Evolutionary conservation across 2,113 vertebrate species (phyloP), one percentile per base, ranked within the genome.

Genomic region (Gnathonemus echidnorhynchus): DNA sequence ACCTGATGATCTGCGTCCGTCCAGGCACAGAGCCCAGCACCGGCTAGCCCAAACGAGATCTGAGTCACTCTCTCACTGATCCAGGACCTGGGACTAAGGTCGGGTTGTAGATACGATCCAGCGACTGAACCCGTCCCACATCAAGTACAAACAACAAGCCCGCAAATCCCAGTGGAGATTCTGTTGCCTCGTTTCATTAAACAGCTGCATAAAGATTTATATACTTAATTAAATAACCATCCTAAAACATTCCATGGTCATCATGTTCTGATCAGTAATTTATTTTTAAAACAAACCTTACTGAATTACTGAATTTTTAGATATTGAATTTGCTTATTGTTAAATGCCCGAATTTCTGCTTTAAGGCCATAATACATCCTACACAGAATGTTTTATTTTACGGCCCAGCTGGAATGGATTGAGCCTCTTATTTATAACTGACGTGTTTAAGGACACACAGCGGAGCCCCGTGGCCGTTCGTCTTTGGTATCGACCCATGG

Each of bases 1-100:
- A 53, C 85, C 89, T 88, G 91, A 87, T 89, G 85, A 93, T 92
- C 90, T 49, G 88, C 89, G 90, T 93, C 86, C 70, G 74, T 84
- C 91, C 83, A 89, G 93, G 90, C 91, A 88, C 88, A 42, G 74
- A 46, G 50, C n/a, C 39, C 86, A 39, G 90, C 52, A 2, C 80
- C 7, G 58, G 48, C 21, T 46, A 66, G 56, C 2, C 80, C 39
- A 50, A 45, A 21, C 8, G 13, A 52, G 52, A 80, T 87, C 53
- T 42, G 31, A 46, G 19, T 62, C 48, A 1, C 31, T 70, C 45
- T n/a, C 45, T 24, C 27, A 53, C 53, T 21, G 19, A 74, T 42
- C 19, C 11, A 13, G 52, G 62, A 24, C 85, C 15, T 70, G 70
- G 46, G 80, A 35, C 13, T 56, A 35, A 66, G 21, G 17, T 48